phyloP scores from a whole-genome alignment of 2,797 vertebrate species.

The Karalla daura region DNA sequence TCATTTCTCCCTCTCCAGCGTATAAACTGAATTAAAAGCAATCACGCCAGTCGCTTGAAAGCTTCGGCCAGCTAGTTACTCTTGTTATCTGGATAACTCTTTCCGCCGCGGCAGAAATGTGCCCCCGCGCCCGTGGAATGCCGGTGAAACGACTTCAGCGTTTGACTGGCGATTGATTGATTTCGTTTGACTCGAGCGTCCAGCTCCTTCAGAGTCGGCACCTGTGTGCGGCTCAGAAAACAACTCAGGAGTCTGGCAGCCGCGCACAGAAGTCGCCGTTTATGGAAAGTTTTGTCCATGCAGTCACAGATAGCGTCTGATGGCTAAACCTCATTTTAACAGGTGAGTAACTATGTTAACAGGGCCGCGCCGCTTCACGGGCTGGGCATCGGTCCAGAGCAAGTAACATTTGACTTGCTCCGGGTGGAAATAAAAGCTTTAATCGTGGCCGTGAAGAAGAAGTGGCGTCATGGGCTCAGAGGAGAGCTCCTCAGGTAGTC shows the following conservation, averaged over 20 bases:
- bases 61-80: conserved; percentile 22
- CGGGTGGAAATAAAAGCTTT: conserved; percentile 10
- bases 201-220: conserved; percentile 27
- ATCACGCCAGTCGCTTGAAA: conserved; percentile 5
- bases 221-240: conserved; percentile 30
- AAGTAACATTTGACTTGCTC: neutral
- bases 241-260: conserved; percentile 13
- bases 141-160: conserved; percentile 22
- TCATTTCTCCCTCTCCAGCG: conserved; percentile 40
- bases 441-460: conserved; percentile 12
- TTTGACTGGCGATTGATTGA: no score
- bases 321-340: conserved; percentile 19
- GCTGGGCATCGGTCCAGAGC: conserved; percentile 6
- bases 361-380: conserved; percentile 1
- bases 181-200: conserved; percentile 28
- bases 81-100: conserved; percentile 24
- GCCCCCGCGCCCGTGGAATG: conserved; percentile 1
- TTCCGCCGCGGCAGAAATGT: conserved; percentile 26
- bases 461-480: neutral
- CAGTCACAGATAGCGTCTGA: conserved; percentile 44
- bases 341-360: conserved; percentile 30
- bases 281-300: conserved; percentile 36
- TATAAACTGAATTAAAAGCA: conserved; percentile 39
- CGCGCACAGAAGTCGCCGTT: conserved; percentile 35
- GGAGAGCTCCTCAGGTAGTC: neutral